Percentiles rank a stretch among this genome's conserved stretches.
These are phyloP conservation scores for Eristalis tenax DNA, from an alignment of 2,888 invertebrate genomes.

Conservation along the genomic window DNA sequence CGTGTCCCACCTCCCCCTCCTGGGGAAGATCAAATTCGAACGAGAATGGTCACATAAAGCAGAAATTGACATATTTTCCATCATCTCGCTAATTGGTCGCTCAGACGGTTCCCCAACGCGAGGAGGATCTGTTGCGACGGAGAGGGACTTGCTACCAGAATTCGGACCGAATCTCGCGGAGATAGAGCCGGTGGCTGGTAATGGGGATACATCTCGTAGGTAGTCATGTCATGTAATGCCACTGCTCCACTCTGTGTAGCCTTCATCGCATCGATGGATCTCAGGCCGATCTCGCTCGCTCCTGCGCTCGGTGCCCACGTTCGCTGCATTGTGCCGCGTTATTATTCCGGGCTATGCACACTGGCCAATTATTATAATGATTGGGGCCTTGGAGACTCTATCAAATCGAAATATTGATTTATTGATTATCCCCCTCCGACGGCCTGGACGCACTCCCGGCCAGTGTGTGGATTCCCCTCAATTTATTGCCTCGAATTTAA, in stretches of 20 bases:
- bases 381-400: conserved; percentile 73
- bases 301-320: background rate
- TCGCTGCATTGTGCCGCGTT: conserved; percentile 3
- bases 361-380: conserved; percentile 74
- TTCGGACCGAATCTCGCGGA: conserved; percentile 20
- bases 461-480: conserved; percentile 20
- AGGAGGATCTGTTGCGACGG: conserved; percentile 57
- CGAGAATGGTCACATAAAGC: conserved; percentile 69
- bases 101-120: conserved; percentile 49
- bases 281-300: conserved; percentile 5
- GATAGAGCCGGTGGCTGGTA: conserved; percentile 30
- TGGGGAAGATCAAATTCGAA: conserved; percentile 47
- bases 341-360: conserved; percentile 56
- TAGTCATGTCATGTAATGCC: conserved; percentile 59
- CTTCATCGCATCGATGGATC: conserved; percentile 44
- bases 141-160: conserved; percentile 22
- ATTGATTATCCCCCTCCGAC: conserved; percentile 67
- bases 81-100: conserved; percentile 74
- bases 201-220: conserved; percentile 12
- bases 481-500: conserved; percentile 61
- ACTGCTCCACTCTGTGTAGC: conserved; percentile 13
- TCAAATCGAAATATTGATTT: conserved; percentile 73
- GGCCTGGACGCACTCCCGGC: conserved; percentile 3
- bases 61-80: conserved; percentile 74
- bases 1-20: background rate